These are phyloP conservation scores for Rhinolophus ferrumequinum DNA, from an alignment of 2,113 vertebrate genomes.

Conservation along the genomic window DNA sequence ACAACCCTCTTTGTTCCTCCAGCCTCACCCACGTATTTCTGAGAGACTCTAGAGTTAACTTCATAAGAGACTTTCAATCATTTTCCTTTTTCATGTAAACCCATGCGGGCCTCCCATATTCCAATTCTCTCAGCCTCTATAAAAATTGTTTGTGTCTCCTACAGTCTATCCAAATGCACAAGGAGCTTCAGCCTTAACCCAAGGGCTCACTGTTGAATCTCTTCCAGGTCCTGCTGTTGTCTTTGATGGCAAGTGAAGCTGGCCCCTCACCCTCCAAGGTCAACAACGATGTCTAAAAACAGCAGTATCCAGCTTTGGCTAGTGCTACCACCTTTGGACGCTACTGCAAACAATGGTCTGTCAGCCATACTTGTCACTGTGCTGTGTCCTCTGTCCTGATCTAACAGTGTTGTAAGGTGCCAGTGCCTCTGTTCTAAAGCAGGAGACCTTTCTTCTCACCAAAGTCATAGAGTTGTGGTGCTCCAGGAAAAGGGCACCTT, in stretches of 20 bases:
- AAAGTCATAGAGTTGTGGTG: not conserved
- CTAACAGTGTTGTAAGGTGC: too few relatives aligned
- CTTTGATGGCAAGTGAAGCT: not conserved
- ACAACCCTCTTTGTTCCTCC: not conserved
- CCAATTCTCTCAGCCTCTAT: not conserved
- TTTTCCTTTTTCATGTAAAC: not conserved
- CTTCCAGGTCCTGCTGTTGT: not conserved
- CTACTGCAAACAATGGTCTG: too few relatives aligned
- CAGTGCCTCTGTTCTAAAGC: not conserved
- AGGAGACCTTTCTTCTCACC: not conserved
- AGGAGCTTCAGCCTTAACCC: not conserved
- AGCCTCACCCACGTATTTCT: rapidly evolving
- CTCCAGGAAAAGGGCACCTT: not conserved
- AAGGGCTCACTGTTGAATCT: not conserved
- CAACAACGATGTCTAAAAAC: not conserved
- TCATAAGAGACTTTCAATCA: not conserved
- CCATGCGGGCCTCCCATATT: not conserved
- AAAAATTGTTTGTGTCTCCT: not conserved
- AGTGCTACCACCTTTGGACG: not conserved
- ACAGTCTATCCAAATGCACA: not conserved
- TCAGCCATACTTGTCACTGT: not conserved
- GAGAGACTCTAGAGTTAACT: not conserved
- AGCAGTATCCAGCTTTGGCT: not conserved
- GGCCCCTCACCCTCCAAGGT: not conserved
- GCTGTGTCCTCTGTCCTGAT: not conserved